These are phyloP conservation scores for Cyanistes caeruleus DNA, from an alignment of 2,113 vertebrate genomes.

Conservation along the genomic window DNA sequence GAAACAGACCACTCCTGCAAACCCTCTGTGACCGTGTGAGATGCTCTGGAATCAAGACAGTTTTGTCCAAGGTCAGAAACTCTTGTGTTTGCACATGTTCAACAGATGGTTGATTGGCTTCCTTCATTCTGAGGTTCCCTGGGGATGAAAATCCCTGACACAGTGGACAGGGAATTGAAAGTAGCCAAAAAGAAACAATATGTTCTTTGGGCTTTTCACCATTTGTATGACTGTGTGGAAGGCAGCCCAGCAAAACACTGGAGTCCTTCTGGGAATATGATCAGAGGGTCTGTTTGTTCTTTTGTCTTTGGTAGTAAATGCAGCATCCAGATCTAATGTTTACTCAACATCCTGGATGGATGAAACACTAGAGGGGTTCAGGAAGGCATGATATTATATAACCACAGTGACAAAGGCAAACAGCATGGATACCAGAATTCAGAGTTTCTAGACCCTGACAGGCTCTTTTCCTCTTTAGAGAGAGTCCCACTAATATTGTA, in stretches of 20 bases:
- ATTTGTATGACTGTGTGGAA: not conserved
- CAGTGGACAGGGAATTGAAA: not conserved
- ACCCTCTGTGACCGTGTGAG: not conserved
- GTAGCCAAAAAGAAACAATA: not conserved
- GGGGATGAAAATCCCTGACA: not conserved
- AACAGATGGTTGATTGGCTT: not conserved
- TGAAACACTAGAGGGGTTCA: not conserved
- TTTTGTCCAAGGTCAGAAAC: not conserved
- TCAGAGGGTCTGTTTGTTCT: not conserved
- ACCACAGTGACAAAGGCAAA: not conserved
- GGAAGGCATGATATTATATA: not conserved
- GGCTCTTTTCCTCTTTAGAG: not conserved
- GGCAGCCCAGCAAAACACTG: slow-evolving; percentile 6
- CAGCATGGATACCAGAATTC: not conserved
- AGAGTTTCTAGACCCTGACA: not conserved
- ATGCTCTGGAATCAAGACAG: not conserved
- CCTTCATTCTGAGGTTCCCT: slow-evolving; percentile 2
- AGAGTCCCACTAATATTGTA: not conserved
- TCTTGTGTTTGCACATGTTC: not conserved
- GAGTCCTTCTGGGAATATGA: not conserved
- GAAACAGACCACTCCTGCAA: not conserved
- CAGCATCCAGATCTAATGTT: not conserved
- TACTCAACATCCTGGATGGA: not conserved
- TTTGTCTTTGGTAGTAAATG: not conserved
- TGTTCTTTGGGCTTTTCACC: not conserved